Evolutionary conservation across 2,797 vertebrate species (phyloP).

Genomic region (Fratercula arctica): DNA sequence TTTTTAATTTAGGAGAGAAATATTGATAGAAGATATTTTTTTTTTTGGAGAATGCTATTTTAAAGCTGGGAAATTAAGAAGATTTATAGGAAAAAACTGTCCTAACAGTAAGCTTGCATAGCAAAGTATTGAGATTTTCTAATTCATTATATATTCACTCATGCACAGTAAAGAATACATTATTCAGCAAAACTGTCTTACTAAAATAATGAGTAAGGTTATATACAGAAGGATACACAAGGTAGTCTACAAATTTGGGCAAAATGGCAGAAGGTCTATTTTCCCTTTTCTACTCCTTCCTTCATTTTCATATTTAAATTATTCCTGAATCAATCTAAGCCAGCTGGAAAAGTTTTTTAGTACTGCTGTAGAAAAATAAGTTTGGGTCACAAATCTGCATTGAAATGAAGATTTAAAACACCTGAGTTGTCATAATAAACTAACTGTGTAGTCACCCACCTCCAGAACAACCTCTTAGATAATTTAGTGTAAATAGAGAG

Average conservation of each 20-base stretch:
- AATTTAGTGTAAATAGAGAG: not conserved
- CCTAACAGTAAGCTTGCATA: not conserved
- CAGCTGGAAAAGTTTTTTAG: not conserved
- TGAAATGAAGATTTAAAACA: not conserved
- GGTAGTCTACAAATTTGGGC: not conserved
- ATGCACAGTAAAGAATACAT: not conserved
- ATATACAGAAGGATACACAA: not conserved
- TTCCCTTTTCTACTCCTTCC: not conserved
- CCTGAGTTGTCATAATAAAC: not conserved
- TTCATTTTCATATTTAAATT: not conserved
- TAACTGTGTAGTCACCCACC: not conserved
- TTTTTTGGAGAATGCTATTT: not conserved
- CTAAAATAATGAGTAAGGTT: not conserved
- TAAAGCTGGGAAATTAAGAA: not conserved
- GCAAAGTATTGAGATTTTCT: not conserved
- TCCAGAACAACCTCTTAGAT: not conserved
- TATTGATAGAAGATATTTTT: not conserved
- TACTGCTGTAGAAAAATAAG: not conserved
- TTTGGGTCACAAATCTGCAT: not conserved
- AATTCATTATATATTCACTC: not conserved
- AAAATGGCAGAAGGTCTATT: not conserved
- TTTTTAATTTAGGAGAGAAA: not conserved
- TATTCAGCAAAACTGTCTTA: not conserved
- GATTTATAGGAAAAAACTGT: not conserved
- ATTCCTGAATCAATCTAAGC: not conserved